Evolutionary conservation across 2,888 invertebrate genomes (phyloP).

Genomic region (Hybos culiciformis): DNA sequence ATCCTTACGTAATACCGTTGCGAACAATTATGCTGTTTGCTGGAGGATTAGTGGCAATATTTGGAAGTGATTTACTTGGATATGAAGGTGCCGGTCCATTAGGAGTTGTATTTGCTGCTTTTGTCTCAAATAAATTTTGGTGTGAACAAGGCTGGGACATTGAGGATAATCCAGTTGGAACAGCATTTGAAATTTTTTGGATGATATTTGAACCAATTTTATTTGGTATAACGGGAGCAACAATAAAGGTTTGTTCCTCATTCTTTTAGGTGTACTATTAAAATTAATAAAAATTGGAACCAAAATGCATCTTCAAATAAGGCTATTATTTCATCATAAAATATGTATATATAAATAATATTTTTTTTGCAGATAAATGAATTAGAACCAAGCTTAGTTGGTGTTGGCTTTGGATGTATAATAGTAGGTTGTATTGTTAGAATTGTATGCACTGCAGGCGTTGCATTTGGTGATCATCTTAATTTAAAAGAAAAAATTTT

Average conservation of each 20-base stretch:
- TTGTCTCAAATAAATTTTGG: conserved; percentile 72
- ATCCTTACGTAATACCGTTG: conserved; percentile 66
- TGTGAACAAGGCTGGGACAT: conserved; percentile 71
- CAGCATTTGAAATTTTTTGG: conserved; percentile 87
- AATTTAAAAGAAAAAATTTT: conserved; percentile 84
- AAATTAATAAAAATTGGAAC: background rate
- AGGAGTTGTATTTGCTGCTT: conserved; percentile 68
- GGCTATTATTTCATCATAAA: no score
- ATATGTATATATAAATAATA: background rate
- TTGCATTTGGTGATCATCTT: conserved; percentile 64
- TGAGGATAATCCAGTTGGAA: conserved; percentile 75
- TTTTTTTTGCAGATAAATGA: conserved; percentile 45
- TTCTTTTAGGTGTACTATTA: background rate
- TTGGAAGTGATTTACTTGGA: conserved; percentile 72
- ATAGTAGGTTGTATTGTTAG: conserved; percentile 51
- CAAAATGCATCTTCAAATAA: no score
- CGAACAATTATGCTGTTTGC: conserved; percentile 65
- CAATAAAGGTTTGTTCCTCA: conserved; percentile 48
- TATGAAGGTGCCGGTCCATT: conserved; percentile 62
- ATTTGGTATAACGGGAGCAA: conserved; percentile 85
- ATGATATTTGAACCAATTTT: conserved; percentile 91
- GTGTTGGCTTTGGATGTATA: conserved; percentile 56
- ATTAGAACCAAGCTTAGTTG: conserved; percentile 52
- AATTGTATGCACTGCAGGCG: conserved; percentile 48
- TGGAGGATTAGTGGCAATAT: conserved; percentile 71